These are phyloP conservation scores for Latheticus oryzae DNA, from an alignment of 2,888 invertebrate species.

Conservation along the genomic window DNA sequence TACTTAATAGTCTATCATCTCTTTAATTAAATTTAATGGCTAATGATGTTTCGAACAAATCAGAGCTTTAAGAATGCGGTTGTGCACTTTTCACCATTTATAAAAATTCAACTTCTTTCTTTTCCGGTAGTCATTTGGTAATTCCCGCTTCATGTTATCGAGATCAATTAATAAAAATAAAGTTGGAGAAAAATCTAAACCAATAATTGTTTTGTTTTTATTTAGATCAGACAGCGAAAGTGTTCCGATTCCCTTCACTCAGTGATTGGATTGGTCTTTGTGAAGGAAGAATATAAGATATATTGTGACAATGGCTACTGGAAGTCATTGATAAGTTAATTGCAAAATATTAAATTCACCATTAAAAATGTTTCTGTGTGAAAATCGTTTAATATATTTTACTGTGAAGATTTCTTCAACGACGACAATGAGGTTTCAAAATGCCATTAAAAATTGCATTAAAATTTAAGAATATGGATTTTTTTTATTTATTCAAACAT, in stretches of 20 bases:
- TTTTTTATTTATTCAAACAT: no score
- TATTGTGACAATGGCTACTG: constrained; percentile 18
- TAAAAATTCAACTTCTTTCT: neutral
- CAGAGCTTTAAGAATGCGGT: constrained; percentile 11
- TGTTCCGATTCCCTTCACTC: constrained; percentile 44
- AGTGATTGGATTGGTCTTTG: constrained; percentile 38
- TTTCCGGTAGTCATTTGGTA: constrained; percentile 6
- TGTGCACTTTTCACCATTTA: neutral
- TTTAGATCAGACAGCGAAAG: constrained; percentile 43
- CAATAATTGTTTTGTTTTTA: constrained; percentile 31
- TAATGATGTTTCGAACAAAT: neutral
- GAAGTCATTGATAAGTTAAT: no score
- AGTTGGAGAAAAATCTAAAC: constrained; percentile 25
- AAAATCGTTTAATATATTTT: no score
- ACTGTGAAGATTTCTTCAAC: no score
- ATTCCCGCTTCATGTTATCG: constrained; percentile 15
- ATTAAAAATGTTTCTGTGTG: no score
- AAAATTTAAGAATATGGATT: no score
- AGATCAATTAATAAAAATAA: constrained; percentile 27
- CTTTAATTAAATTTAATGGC: constrained; percentile 14
- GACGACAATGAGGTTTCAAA: no score
- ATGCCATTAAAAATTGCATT: no score
- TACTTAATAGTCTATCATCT: no score
- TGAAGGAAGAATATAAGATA: constrained; percentile 27
- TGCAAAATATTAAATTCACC: no score